phyloP scores from a whole-genome alignment of 2,888 invertebrate species.

The Octodonta nipae region DNA sequence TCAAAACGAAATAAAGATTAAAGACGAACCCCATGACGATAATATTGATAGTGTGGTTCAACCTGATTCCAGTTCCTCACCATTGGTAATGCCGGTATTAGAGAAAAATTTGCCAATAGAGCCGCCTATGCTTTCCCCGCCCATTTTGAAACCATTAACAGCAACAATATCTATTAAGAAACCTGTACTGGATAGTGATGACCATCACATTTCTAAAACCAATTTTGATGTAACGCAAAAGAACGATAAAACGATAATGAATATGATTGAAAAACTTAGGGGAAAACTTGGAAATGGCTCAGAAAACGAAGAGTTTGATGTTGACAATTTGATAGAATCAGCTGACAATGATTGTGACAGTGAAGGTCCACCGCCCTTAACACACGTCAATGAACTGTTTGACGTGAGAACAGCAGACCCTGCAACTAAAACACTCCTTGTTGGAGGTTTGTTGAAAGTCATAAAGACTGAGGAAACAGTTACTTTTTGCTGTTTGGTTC shows the following conservation, averaged over 20 bases:
- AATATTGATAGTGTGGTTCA: conserved; percentile 3
- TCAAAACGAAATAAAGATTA: conserved; percentile 15
- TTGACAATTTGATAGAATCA: no score
- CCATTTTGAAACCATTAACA: conserved; percentile 11
- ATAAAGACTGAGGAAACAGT: conserved; percentile 14
- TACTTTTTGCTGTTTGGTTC: conserved; percentile 25
- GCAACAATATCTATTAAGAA: no score
- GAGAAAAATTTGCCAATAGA: conserved; percentile 10
- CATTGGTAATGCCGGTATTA: conserved; percentile 13
- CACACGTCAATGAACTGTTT: conserved; percentile 13
- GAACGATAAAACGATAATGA: conserved; percentile 17
- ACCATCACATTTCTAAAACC: conserved; percentile 7
- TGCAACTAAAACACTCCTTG: conserved; percentile 9
- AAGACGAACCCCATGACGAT: conserved; percentile 16
- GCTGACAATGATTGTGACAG: conserved; percentile 8
- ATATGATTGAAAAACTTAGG: conserved; percentile 24
- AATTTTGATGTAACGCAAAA: conserved; percentile 17
- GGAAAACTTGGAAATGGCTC: conserved; percentile 19
- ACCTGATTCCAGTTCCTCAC: conserved; percentile 4
- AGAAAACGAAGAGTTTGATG: conserved; percentile 5
- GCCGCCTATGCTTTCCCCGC: conserved; percentile 1
- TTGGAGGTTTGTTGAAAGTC: conserved; percentile 20
- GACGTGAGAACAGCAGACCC: conserved; percentile 6
- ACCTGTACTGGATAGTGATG: conserved; percentile 14
- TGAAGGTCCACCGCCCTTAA: conserved; percentile 18